These are phyloP conservation scores for Panulirus ornatus DNA, from an alignment of 1,140 invertebrate species.

Conservation along the genomic window DNA sequence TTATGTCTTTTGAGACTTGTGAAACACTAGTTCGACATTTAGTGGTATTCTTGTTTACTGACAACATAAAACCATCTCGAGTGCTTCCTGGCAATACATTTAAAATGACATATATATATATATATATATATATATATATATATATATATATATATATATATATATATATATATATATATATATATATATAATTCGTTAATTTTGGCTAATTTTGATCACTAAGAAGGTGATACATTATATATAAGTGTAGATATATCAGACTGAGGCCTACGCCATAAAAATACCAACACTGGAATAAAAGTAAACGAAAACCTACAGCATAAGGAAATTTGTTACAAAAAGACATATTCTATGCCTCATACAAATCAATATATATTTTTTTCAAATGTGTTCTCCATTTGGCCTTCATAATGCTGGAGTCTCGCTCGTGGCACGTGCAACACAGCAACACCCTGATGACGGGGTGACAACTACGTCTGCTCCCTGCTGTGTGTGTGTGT, in stretches of 20 bases:
- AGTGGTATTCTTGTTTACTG: background rate
- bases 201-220: background rate
- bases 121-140: background rate
- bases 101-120: background rate
- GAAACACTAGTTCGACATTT: background rate
- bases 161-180: too few relatives aligned
- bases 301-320: too few relatives aligned
- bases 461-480: background rate
- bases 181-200: background rate
- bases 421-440: background rate
- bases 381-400: background rate
- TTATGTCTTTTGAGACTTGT: too few relatives aligned
- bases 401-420: background rate
- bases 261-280: too few relatives aligned
- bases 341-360: too few relatives aligned
- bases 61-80: background rate
- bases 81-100: background rate
- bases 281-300: too few relatives aligned
- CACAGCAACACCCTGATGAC: background rate
- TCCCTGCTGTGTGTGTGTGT: background rate
- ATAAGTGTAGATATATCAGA: too few relatives aligned
- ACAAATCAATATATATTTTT: too few relatives aligned
- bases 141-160: background rate
- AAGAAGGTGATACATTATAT: too few relatives aligned
- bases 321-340: too few relatives aligned